Evolutionary conservation across 2,797 vertebrate genomes (phyloP).

Genomic region (Peromyscus attwateri): DNA sequence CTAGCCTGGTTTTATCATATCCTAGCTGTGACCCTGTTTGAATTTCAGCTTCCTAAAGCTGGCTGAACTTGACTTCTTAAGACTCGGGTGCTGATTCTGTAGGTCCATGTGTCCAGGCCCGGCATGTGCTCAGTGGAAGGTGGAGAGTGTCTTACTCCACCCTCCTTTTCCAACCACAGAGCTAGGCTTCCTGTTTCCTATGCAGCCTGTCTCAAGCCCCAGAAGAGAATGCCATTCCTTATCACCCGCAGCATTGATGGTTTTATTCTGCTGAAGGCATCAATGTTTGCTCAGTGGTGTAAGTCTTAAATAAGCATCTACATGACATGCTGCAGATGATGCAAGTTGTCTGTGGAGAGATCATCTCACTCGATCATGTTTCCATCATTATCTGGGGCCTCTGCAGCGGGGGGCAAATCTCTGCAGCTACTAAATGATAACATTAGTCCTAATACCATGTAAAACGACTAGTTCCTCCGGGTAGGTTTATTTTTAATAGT

Average conservation of each 20-base stretch:
- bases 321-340: conserved; percentile 54
- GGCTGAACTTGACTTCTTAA: not conserved
- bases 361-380: conserved; percentile 47
- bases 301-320: conserved; percentile 78
- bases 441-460: conserved; percentile 74
- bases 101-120: fast-evolving
- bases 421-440: conserved; percentile 52
- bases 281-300: conserved; percentile 66
- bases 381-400: conserved; percentile 42
- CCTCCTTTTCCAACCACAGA: not conserved
- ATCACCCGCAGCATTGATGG: not conserved
- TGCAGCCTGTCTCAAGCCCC: not conserved
- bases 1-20: not conserved
- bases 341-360: conserved; percentile 66
- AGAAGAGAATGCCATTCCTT: not conserved
- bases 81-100: not conserved
- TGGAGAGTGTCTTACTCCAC: fast-evolving
- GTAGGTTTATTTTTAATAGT: conserved; percentile 78
- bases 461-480: conserved; percentile 71
- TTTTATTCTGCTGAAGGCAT: conserved; percentile 54
- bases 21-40: not conserved
- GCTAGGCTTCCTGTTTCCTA: not conserved
- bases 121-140: not conserved
- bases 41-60: conserved; percentile 24
- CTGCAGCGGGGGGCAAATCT: conserved; percentile 57